These are phyloP conservation scores for Caenorhabditis angaria DNA, from an alignment of 2,888 invertebrate species.

Conservation along the genomic window DNA sequence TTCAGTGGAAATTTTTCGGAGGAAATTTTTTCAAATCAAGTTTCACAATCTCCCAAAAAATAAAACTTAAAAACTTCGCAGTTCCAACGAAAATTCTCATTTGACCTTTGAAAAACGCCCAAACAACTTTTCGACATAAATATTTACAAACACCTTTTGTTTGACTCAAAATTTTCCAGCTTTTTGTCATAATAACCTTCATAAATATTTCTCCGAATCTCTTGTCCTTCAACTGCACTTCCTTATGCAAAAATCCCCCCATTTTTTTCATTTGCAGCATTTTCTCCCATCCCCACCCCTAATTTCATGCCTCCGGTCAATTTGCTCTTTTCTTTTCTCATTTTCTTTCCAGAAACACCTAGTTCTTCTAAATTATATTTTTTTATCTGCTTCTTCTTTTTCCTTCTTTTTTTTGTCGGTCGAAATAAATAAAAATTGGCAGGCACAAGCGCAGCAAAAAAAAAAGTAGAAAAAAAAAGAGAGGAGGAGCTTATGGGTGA, in stretches of 20 bases:
- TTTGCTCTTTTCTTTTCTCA: not conserved
- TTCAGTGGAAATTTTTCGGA: too few relatives aligned
- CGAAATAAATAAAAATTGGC: constrained; percentile 1
- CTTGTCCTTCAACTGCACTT: not conserved
- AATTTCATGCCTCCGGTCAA: not conserved
- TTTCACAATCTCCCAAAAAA: not conserved
- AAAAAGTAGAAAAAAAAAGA: not conserved
- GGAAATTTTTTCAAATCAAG: too few relatives aligned
- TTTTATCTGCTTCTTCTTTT: too few relatives aligned
- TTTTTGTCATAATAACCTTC: not conserved
- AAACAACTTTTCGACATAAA: not conserved
- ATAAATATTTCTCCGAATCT: not conserved
- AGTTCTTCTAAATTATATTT: not conserved
- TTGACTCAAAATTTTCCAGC: not conserved
- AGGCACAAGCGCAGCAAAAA: not conserved
- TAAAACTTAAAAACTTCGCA: too few relatives aligned
- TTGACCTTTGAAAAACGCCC: too few relatives aligned
- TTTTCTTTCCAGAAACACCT: not conserved
- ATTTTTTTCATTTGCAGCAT: not conserved
- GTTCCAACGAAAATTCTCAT: not conserved
- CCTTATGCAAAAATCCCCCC: not conserved
- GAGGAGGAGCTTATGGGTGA: constrained; percentile 4
- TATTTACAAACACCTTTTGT: not conserved
- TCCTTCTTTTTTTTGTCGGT: not conserved
- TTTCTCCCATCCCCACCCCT: constrained; percentile 4